Percentiles rank a stretch among this genome's conserved stretches.
Conservation (phyloP, 2,113 vertebrate species). For the Neotoma lepida region DNA sequence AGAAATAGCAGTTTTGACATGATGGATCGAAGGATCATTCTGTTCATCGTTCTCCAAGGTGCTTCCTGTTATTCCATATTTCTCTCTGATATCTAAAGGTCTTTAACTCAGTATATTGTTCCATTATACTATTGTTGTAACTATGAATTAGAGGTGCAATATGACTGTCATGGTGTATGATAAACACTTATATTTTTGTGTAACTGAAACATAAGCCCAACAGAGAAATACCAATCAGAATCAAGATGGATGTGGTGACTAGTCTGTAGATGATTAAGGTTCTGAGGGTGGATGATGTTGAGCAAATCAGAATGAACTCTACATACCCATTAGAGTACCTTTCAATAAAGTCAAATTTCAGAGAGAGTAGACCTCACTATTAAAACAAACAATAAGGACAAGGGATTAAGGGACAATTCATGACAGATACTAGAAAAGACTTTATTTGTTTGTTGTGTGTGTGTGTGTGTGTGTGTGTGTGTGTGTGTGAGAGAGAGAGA, state of each 20-base stretch:
- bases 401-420: neutral
- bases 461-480: neutral
- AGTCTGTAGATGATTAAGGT: neutral
- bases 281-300: neutral
- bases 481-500: too few relatives aligned
- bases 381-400: constrained; percentile 33
- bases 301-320: neutral
- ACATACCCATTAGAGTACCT: neutral
- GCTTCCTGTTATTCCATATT: neutral
- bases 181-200: constrained; percentile 28
- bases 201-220: neutral
- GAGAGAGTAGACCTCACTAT: constrained; percentile 13
- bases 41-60: neutral
- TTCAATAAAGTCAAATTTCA: neutral
- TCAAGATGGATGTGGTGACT: neutral
- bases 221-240: neutral
- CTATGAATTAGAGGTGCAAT: neutral
- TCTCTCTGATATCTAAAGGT: neutral
- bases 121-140: neutral
- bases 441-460: neutral
- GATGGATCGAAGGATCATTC: neutral
- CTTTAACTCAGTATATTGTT: neutral
- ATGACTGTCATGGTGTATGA: constrained; percentile 9
- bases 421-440: neutral
- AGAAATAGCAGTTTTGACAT: neutral